Evolutionary conservation across 2,797 vertebrate genomes (phyloP).

Genomic region (Phoeniculus purpureus): DNA sequence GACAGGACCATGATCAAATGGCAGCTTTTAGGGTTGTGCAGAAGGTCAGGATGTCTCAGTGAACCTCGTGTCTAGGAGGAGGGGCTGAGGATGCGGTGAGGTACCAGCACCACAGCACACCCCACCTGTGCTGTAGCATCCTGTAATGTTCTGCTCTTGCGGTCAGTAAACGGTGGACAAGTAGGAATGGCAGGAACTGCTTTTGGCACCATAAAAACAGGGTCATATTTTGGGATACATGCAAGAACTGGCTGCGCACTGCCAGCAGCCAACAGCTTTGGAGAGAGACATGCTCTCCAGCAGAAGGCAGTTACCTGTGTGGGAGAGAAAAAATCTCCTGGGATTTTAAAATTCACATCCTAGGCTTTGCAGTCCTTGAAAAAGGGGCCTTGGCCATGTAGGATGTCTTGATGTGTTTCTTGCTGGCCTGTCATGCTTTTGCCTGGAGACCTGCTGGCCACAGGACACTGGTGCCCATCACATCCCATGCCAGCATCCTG

Average conservation of each 20-base stretch:
- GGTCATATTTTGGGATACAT: rapidly evolving
- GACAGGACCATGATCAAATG: rapidly evolving
- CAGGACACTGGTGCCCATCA: rapidly evolving
- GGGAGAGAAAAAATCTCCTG: not conserved
- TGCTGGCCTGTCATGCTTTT: not conserved
- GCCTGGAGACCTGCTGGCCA: not conserved
- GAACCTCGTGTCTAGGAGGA: rapidly evolving
- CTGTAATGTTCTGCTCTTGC: rapidly evolving
- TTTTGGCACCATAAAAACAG: not conserved
- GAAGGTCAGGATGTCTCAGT: rapidly evolving
- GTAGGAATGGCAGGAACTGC: not conserved
- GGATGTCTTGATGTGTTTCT: not conserved
- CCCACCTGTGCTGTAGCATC: rapidly evolving
- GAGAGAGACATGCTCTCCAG: not conserved
- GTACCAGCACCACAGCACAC: rapidly evolving
- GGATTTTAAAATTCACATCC: not conserved
- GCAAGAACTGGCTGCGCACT: not conserved
- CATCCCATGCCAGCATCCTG: rapidly evolving
- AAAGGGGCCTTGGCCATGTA: not conserved
- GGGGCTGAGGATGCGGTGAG: not conserved
- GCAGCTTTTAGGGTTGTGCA: not conserved
- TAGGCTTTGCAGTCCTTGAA: no score
- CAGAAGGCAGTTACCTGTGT: not conserved
- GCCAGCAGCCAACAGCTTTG: not conserved
- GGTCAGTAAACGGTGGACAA: rapidly evolving